A percentile compares a stretch with the other conserved stretches of the same genome.
Conservation (phyloP, 2,113 vertebrate species). For the Podilymbus podiceps region DNA sequence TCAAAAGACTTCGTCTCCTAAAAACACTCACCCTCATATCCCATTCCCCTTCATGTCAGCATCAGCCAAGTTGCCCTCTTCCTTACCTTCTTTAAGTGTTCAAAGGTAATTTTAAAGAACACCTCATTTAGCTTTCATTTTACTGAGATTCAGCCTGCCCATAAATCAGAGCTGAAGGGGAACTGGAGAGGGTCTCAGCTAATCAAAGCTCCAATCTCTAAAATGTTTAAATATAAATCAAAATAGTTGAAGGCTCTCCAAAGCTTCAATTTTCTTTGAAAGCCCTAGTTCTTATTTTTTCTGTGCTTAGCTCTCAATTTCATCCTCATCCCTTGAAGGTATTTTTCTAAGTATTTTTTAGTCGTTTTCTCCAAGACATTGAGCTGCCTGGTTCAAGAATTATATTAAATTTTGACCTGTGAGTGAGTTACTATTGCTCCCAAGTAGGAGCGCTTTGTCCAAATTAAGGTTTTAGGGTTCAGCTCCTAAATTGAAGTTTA, state of each 20-base stretch:
- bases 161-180: conserved; percentile 74
- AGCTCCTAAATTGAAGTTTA: conserved; percentile 40
- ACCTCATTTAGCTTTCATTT: conserved; percentile 79
- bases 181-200: conserved; percentile 71
- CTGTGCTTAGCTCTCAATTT: conserved; percentile 67
- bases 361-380: conserved; percentile 49
- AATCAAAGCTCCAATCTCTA: conserved; percentile 78
- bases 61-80: conserved; percentile 66
- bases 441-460: conserved; percentile 5
- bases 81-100: conserved; percentile 67
- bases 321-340: conserved; percentile 65
- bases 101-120: conserved; percentile 77
- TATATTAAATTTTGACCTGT: conserved; percentile 44
- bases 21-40: conserved; percentile 44
- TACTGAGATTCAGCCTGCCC: conserved; percentile 60
- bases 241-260: conserved; percentile 75
- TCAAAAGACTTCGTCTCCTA: not conserved
- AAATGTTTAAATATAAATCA: conserved; percentile 82
- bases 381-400: conserved; percentile 42
- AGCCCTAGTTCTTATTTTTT: conserved; percentile 66
- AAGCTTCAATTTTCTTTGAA: conserved; percentile 77
- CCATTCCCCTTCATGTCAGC: conserved; percentile 66
- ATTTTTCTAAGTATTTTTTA: conserved; percentile 71
- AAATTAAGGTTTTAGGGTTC: conserved; percentile 61
- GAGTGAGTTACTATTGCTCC: not conserved